These are phyloP conservation scores for Lanius ludovicianus DNA, from an alignment of 2,113 vertebrate genomes.

Conservation along the genomic window DNA sequence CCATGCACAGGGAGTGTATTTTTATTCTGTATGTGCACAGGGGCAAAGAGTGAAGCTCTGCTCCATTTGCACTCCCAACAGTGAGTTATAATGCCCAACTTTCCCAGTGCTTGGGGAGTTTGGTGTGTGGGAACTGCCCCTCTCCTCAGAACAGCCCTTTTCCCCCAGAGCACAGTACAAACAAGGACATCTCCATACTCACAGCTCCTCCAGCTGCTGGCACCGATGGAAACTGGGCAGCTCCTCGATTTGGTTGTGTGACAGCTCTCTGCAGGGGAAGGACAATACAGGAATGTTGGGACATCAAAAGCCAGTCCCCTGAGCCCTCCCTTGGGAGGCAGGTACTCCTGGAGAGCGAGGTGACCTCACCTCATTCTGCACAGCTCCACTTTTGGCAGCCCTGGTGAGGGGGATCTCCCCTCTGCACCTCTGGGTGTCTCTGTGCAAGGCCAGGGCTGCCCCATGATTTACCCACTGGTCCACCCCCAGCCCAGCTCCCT, in stretches of 20 bases:
- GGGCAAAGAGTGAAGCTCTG: not conserved
- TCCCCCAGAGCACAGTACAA: not conserved
- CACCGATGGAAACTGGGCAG: slow-evolving; percentile 91
- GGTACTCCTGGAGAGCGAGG: not conserved
- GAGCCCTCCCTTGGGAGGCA: not conserved
- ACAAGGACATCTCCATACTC: slow-evolving; percentile 61
- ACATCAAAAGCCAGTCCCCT: not conserved
- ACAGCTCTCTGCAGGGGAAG: slow-evolving; percentile 83
- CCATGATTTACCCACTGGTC: rapidly evolving
- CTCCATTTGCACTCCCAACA: not conserved
- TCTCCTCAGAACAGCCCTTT: not conserved
- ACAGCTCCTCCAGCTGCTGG: slow-evolving; percentile 91
- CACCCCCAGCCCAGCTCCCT: not conserved
- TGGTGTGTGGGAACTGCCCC: not conserved
- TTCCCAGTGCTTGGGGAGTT: not conserved
- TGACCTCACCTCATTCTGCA: not conserved
- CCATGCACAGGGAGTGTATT: not conserved
- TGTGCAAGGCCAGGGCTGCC: not conserved
- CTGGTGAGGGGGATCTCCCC: not conserved
- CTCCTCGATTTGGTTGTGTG: slow-evolving; percentile 88
- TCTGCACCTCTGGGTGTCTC: not conserved
- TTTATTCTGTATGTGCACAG: not conserved
- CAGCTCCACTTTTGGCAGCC: not conserved
- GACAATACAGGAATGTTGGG: not conserved
- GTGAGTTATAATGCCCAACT: rapidly evolving